These are phyloP conservation scores for Selenia dentaria DNA, from an alignment of 2,888 invertebrate species.

Conservation along the genomic window DNA sequence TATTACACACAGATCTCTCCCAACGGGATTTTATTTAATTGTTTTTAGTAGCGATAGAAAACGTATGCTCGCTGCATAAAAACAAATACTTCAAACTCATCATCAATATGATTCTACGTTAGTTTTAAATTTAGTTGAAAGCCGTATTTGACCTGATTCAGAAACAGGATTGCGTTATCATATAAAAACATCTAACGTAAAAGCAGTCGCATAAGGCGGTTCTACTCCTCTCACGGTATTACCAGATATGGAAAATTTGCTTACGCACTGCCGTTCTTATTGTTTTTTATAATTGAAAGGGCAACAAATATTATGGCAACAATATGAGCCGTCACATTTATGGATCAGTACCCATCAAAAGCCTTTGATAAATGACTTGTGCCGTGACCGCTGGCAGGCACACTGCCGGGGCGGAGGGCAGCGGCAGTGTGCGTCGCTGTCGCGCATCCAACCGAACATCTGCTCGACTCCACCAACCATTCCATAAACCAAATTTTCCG, in stretches of 20 bases:
- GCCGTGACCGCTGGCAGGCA: conserved; percentile 10
- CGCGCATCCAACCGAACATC: background rate
- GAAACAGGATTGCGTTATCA: conserved; percentile 30
- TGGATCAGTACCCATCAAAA: conserved; percentile 47
- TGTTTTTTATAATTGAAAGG: conserved; percentile 23
- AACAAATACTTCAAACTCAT: conserved; percentile 9
- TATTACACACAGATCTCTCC: too few relatives aligned
- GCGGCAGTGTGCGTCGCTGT: background rate
- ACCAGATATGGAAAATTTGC: too few relatives aligned
- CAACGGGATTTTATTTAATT: too few relatives aligned
- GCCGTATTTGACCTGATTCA: conserved; percentile 56
- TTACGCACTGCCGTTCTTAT: too few relatives aligned
- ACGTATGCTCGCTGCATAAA: too few relatives aligned
- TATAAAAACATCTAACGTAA: conserved; percentile 27
- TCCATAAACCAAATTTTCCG: conserved; percentile 58
- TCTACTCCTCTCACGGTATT: conserved; percentile 1
- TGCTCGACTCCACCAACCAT: background rate
- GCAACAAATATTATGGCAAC: conserved; percentile 37
- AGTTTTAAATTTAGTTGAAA: conserved; percentile 58
- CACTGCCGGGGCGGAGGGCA: conserved; percentile 2
- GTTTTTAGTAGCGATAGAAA: too few relatives aligned
- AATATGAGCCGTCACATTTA: conserved; percentile 43
- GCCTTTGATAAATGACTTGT: conserved; percentile 48
- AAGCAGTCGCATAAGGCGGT: conserved; percentile 9
- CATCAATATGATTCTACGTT: conserved; percentile 32